A percentile compares a stretch with the other conserved stretches of the same genome.
Conservation (phyloP, 2,888 invertebrate genomes). For the Ophion slaviceki region DNA sequence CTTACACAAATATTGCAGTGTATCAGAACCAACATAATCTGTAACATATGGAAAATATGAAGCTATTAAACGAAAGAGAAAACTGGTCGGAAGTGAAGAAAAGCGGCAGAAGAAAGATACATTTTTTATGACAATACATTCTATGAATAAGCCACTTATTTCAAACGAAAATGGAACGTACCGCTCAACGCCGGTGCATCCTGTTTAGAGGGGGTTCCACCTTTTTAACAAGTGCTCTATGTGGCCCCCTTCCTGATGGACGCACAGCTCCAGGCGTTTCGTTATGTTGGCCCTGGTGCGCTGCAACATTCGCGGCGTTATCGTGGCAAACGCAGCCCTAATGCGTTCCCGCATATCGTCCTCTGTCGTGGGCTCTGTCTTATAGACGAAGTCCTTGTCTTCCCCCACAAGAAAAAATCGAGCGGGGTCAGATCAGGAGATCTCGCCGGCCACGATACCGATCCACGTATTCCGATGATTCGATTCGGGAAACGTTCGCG, state of each 20-base stretch:
- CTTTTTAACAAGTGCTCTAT: not conserved
- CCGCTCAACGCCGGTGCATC: no score
- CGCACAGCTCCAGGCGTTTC: not conserved
- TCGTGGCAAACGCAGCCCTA: not conserved
- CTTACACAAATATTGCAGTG: no score
- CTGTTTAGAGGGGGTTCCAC: not conserved
- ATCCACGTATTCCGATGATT: not conserved
- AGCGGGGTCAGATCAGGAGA: conserved; percentile 33
- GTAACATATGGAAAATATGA: no score
- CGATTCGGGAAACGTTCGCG: no score
- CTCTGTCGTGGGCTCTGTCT: not conserved
- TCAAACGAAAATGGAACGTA: not conserved
- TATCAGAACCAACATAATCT: no score
- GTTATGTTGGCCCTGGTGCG: not conserved
- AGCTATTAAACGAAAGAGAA: no score
- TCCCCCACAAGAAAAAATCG: conserved; percentile 30
- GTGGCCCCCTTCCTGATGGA: not conserved
- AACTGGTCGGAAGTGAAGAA: no score
- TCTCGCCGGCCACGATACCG: conserved; percentile 13
- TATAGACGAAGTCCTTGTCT: conserved; percentile 11
- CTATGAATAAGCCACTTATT: no score
- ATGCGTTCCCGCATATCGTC: conserved; percentile 15
- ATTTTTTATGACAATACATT: no score
- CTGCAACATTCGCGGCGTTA: conserved; percentile 2
- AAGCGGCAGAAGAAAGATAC: no score